phyloP scores from a whole-genome alignment of 2,113 vertebrate species.

The Sclerurus mexicanus region DNA sequence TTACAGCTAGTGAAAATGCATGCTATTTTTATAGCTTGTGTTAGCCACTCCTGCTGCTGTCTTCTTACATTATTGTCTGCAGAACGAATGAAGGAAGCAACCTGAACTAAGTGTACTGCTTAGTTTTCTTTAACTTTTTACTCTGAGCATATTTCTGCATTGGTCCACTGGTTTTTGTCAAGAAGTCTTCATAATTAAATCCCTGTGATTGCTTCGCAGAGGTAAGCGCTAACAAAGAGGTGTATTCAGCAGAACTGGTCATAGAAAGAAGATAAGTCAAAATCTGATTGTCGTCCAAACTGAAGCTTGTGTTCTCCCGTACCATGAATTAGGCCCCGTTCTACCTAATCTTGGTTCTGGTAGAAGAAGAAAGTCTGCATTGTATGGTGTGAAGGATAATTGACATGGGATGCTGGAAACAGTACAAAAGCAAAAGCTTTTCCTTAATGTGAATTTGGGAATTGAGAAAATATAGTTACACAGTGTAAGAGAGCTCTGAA shows the following conservation, averaged over 20 bases:
- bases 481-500: neutral
- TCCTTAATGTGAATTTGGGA: neutral
- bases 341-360: neutral
- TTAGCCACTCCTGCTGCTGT: neutral
- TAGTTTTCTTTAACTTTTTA: neutral
- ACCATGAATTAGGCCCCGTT: neutral
- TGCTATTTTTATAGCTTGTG: slow-evolving; percentile 22
- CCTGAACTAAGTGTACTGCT: neutral
- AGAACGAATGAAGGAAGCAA: slow-evolving; percentile 22
- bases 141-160: neutral
- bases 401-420: neutral
- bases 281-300: neutral
- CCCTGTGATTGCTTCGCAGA: neutral
- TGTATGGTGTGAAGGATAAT: neutral
- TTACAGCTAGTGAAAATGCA: slow-evolving; percentile 10
- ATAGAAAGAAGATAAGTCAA: neutral
- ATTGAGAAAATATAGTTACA: neutral
- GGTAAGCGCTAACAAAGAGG: neutral
- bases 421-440: neutral
- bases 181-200: neutral
- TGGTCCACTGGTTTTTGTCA: neutral
- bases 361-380: neutral
- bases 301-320: neutral
- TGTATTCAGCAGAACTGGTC: neutral
- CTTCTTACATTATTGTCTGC: neutral